Conservation (phyloP, 2,888 invertebrate species). For the Apoda limacodes region DNA sequence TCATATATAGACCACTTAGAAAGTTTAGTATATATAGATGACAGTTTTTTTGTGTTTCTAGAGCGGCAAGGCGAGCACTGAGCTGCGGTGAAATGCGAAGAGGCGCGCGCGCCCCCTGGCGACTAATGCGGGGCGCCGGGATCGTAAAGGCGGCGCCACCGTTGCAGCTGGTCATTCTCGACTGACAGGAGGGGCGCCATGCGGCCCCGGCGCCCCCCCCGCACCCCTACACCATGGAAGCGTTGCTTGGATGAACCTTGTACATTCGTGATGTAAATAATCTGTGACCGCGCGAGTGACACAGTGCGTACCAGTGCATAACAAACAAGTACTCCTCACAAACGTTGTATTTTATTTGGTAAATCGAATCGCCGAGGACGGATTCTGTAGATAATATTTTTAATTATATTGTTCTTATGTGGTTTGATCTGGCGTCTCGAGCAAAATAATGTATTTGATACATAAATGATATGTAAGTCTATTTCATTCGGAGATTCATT, state of each 20-base stretch:
- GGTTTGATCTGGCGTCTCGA: slow-evolving; percentile 68
- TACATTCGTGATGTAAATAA: slow-evolving; percentile 53
- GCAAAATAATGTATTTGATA: slow-evolving; percentile 69
- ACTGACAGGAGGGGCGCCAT: slow-evolving; percentile 72
- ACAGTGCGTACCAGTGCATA: slow-evolving; percentile 16
- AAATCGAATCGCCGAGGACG: slow-evolving; percentile 62
- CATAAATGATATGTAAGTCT: slow-evolving; percentile 71
- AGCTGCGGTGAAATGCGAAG: slow-evolving; percentile 82
- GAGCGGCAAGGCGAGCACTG: slow-evolving; percentile 86
- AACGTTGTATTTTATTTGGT: slow-evolving; percentile 67
- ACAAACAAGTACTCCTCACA: slow-evolving; percentile 32
- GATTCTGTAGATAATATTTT: slow-evolving; percentile 70
- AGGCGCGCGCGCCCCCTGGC: slow-evolving; percentile 89
- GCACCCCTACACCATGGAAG: slow-evolving; percentile 76
- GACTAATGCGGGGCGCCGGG: slow-evolving; percentile 65
- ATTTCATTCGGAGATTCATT: slow-evolving; percentile 72
- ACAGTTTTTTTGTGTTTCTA: no score
- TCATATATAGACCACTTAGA: no score
- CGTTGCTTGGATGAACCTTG: slow-evolving; percentile 68
- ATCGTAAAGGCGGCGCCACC: slow-evolving; percentile 73
- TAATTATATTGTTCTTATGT: slow-evolving; percentile 68
- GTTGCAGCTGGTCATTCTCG: slow-evolving; percentile 75
- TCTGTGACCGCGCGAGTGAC: slow-evolving; percentile 14
- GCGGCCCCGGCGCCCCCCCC: no score
- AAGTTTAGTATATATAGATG: no score